Evolutionary conservation across 2,888 invertebrate genomes (phyloP).

Genomic region (Danaus chrysippus): DNA sequence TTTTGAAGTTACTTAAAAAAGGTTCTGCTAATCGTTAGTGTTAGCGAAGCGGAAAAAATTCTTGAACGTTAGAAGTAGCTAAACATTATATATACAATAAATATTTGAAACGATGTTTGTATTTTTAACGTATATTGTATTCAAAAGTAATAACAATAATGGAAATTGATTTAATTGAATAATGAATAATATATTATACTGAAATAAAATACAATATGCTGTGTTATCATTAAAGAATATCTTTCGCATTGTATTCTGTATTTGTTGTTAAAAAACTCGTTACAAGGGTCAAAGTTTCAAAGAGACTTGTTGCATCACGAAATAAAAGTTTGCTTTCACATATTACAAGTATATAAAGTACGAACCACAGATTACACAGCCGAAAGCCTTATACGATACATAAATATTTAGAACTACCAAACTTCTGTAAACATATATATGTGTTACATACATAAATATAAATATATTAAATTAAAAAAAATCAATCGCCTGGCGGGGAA

Average conservation of each 20-base stretch:
- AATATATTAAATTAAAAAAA: neutral
- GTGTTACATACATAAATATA: constrained; percentile 8
- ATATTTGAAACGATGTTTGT: too few species aligned
- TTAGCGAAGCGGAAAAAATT: neutral
- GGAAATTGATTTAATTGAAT: neutral
- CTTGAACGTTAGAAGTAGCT: neutral
- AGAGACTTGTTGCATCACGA: constrained; percentile 24
- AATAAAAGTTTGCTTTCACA: constrained; percentile 24
- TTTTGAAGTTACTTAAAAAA: constrained; percentile 6
- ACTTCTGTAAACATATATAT: constrained; percentile 8
- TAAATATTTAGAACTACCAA: constrained; percentile 14
- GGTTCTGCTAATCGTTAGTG: constrained; percentile 3
- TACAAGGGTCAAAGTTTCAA: neutral
- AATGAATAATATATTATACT: neutral
- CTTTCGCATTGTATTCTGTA: too few species aligned
- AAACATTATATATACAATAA: too few species aligned
- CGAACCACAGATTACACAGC: constrained; percentile 4
- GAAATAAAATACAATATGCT: too few species aligned
- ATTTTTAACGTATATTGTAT: too few species aligned
- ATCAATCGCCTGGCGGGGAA: constrained; percentile 25
- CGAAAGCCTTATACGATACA: constrained; percentile 8
- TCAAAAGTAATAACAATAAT: neutral
- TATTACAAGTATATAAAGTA: constrained; percentile 10
- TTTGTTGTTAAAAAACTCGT: too few species aligned
- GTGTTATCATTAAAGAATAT: too few species aligned